These are phyloP conservation scores for Tetrapedia diversipes DNA, from an alignment of 2,888 invertebrate species.

Conservation along the genomic window DNA sequence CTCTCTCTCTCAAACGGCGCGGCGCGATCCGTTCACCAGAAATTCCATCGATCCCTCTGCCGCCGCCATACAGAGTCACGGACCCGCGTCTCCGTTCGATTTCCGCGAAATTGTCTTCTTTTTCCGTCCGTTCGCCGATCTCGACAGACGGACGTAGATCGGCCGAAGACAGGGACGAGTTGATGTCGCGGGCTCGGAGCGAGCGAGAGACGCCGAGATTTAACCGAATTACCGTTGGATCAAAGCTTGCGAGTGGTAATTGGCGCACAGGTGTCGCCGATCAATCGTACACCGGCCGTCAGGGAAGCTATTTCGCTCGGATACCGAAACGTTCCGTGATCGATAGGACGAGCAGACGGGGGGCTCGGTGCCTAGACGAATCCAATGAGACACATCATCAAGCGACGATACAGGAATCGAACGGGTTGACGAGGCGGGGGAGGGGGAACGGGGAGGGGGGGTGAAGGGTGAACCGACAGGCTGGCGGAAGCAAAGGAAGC, in stretches of 20 bases:
- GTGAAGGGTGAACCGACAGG: slow-evolving; percentile 12
- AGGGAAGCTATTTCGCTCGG: slow-evolving; percentile 67
- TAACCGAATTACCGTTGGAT: slow-evolving; percentile 77
- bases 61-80: background rate
- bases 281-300: slow-evolving; percentile 72
- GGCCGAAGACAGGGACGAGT: slow-evolving; percentile 12
- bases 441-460: too few relatives aligned
- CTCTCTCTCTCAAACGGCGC: background rate
- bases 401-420: slow-evolving; percentile 37
- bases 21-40: background rate
- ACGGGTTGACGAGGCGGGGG: slow-evolving; percentile 12
- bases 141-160: background rate
- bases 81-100: slow-evolving; percentile 12
- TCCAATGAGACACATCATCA: slow-evolving; percentile 55
- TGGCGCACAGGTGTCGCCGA: slow-evolving; percentile 72
- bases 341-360: slow-evolving; percentile 60
- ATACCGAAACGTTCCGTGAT: slow-evolving; percentile 66
- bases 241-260: slow-evolving; percentile 73
- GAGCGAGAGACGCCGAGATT: slow-evolving; percentile 64
- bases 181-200: slow-evolving; percentile 14
- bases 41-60: background rate
- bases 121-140: background rate
- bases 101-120: slow-evolving; percentile 16
- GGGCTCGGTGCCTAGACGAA: slow-evolving; percentile 44
- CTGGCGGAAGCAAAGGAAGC: slow-evolving; percentile 32